These are phyloP conservation scores for Passer montanus DNA, from an alignment of 2,113 vertebrate genomes.

Conservation along the genomic window DNA sequence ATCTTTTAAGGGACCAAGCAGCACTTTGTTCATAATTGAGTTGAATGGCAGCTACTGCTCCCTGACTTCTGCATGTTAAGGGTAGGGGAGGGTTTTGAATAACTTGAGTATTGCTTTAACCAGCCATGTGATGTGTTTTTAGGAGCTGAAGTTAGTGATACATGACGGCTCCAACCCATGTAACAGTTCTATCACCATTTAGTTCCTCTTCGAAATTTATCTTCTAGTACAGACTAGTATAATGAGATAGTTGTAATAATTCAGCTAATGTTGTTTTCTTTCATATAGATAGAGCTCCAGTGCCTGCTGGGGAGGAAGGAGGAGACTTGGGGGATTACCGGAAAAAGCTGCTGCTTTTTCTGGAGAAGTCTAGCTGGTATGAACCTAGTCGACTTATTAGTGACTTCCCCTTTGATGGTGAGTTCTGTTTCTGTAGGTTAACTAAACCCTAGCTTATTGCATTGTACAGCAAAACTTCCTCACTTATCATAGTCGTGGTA, in stretches of 20 bases:
- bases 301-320: slow-evolving; percentile 88
- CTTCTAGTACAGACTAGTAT: neutral
- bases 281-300: slow-evolving; percentile 64
- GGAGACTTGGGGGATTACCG: slow-evolving; percentile 90
- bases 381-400: slow-evolving; percentile 92
- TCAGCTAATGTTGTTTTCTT: neutral
- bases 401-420: slow-evolving; percentile 97
- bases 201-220: neutral
- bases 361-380: slow-evolving; percentile 89
- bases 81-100: neutral
- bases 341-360: slow-evolving; percentile 87
- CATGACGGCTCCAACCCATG: neutral
- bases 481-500: neutral
- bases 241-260: neutral
- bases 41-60: neutral
- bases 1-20: neutral
- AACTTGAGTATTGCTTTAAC: neutral
- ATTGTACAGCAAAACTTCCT: neutral
- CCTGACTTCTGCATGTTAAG: neutral
- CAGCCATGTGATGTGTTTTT: neutral
- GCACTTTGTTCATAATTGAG: neutral
- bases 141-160: neutral
- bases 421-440: slow-evolving; percentile 30
- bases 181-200: neutral
- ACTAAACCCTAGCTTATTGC: neutral